These are phyloP conservation scores for Pygoscelis adeliae DNA, from an alignment of 2,113 vertebrate species.

Conservation along the genomic window DNA sequence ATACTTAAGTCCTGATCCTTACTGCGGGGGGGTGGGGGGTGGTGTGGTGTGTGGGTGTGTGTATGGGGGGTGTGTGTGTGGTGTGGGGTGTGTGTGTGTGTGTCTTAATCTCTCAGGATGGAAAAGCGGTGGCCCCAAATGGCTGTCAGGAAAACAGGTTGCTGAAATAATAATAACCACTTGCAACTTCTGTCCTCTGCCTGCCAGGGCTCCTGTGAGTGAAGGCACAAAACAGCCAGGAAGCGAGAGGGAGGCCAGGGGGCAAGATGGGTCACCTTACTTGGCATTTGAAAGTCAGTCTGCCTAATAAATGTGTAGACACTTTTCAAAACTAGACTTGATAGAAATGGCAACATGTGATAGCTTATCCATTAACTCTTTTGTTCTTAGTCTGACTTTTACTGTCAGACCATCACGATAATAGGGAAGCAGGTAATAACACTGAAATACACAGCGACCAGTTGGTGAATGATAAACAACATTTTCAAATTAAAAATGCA, in stretches of 20 bases:
- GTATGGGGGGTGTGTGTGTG: no score
- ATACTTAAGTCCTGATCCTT: neutral
- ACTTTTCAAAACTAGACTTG: neutral
- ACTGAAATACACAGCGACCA: neutral
- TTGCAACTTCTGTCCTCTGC: neutral
- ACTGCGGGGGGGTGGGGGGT: neutral
- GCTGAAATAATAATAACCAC: neutral
- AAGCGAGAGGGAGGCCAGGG: neutral
- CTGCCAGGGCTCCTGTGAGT: rapidly evolving
- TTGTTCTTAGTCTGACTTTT: neutral
- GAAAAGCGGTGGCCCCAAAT: neutral
- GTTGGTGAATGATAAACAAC: neutral
- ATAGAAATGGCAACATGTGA: neutral
- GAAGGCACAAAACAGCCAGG: neutral
- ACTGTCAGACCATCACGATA: rapidly evolving
- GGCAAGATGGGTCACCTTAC: neutral
- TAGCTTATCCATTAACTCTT: neutral
- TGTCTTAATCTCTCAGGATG: neutral
- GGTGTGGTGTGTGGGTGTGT: no score
- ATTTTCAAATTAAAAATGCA: neutral
- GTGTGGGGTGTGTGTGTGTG: no score
- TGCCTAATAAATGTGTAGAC: neutral
- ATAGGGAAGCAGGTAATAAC: neutral
- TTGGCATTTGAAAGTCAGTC: neutral
- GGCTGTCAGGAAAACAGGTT: neutral